These are phyloP conservation scores for Hepsetus odoe DNA, from an alignment of 2,113 vertebrate species.

Conservation along the genomic window DNA sequence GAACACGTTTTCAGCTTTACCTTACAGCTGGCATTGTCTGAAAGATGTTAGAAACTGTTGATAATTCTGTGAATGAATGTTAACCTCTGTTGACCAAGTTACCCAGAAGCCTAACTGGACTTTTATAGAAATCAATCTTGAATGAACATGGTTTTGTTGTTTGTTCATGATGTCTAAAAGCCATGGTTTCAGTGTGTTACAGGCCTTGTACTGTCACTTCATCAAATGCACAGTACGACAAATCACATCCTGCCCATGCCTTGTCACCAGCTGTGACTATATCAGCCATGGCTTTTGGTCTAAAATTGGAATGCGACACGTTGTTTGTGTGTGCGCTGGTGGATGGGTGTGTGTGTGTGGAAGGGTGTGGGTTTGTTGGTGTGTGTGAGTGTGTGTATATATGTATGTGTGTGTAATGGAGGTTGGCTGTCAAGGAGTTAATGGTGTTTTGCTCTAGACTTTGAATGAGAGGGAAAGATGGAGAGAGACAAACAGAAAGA, in stretches of 20 bases:
- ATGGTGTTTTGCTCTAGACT: too few species aligned
- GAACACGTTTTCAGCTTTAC: too few species aligned
- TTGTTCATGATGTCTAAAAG: neutral
- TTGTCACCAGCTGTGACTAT: slow-evolving; percentile 14
- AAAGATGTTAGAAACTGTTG: too few species aligned
- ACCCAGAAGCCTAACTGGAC: neutral
- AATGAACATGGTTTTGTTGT: neutral
- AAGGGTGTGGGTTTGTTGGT: too few species aligned
- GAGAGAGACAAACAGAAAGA: too few species aligned
- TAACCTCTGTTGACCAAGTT: too few species aligned
- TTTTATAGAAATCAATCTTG: neutral
- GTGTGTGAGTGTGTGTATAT: too few species aligned
- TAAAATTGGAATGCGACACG: slow-evolving; percentile 3
- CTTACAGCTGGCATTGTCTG: too few species aligned
- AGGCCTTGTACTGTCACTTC: neutral
- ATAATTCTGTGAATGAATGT: neutral
- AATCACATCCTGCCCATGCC: slow-evolving; percentile 7
- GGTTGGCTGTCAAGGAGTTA: too few species aligned
- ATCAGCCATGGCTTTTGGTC: slow-evolving; percentile 7
- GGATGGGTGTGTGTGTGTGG: too few species aligned
- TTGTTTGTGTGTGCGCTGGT: neutral
- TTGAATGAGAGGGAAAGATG: too few species aligned
- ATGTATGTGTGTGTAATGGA: too few species aligned
- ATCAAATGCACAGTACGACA: slow-evolving; percentile 17
- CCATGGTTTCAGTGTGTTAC: neutral